Percentiles rank a stretch among this genome's conserved stretches.
Conservation (phyloP, 2,113 vertebrate species). For the Oryzias javanicus region DNA sequence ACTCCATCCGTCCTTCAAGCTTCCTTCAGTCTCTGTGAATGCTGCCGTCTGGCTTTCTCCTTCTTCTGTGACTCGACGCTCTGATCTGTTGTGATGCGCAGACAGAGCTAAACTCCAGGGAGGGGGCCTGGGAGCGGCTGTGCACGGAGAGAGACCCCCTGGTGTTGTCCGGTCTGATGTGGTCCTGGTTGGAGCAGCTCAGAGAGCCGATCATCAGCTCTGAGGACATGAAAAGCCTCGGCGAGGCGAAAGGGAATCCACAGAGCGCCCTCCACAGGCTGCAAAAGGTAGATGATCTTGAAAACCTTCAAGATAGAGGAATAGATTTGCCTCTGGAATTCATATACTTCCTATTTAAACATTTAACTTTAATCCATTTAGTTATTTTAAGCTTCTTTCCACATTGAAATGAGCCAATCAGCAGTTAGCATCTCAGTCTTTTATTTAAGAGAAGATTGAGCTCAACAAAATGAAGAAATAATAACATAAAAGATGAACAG, state of each 20-base stretch:
- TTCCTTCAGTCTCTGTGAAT: too few relatives aligned
- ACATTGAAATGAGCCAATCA: too few relatives aligned
- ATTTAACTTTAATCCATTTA: too few relatives aligned
- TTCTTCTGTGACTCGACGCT: background rate
- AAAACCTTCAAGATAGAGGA: background rate
- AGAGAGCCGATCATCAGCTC: constrained; percentile 88
- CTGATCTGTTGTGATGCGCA: constrained; percentile 51
- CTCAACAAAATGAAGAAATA: too few relatives aligned
- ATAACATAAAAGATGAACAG: too few relatives aligned
- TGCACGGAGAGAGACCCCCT: constrained; percentile 86
- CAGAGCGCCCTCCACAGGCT: constrained; percentile 80
- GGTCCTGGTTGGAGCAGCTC: constrained; percentile 97
- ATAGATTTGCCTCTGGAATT: too few relatives aligned
- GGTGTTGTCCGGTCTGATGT: constrained; percentile 89
- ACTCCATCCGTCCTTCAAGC: too few relatives aligned
- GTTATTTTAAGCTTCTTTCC: too few relatives aligned
- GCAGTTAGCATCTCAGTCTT: too few relatives aligned
- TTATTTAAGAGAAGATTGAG: too few relatives aligned
- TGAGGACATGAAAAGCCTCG: constrained; percentile 79
- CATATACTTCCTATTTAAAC: too few relatives aligned
- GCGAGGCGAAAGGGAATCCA: constrained; percentile 69
- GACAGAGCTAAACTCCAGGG: constrained; percentile 90
- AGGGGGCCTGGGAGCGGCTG: constrained; percentile 92
- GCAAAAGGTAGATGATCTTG: constrained; percentile 79
- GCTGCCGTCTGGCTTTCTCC: too few relatives aligned